Conservation (phyloP, 2,797 vertebrate species). For the Prionace glauca region DNA sequence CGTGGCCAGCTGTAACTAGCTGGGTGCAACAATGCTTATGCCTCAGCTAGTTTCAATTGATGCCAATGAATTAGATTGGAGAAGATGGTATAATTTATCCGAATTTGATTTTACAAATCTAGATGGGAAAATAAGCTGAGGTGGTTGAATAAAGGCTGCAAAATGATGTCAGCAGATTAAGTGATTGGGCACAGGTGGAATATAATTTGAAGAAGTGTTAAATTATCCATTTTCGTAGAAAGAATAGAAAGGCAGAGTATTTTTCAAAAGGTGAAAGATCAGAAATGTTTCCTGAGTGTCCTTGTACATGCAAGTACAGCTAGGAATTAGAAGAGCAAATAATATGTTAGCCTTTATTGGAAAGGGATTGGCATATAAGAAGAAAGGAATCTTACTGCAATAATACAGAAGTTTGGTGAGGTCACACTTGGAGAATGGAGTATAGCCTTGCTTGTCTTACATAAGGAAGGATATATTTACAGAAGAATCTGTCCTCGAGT, state of each 20-base stretch:
- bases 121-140: background rate
- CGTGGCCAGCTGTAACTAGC: background rate
- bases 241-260: background rate
- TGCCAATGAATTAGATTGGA: background rate
- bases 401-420: background rate
- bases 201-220: background rate
- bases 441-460: background rate
- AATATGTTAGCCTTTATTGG: background rate
- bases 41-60: background rate
- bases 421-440: background rate
- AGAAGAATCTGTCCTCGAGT: too few species aligned
- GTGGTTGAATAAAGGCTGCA: background rate
- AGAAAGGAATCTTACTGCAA: background rate
- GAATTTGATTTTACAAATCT: background rate
- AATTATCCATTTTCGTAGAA: background rate
- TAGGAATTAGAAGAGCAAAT: background rate
- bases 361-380: background rate
- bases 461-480: background rate
- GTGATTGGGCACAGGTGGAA: background rate
- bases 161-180: background rate
- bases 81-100: background rate
- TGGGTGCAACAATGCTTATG: background rate
- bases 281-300: background rate
- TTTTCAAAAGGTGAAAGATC: background rate
- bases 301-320: background rate